Conservation (phyloP, 1,140 invertebrate genomes). For the Gyrodactylus bullatarudis region DNA sequence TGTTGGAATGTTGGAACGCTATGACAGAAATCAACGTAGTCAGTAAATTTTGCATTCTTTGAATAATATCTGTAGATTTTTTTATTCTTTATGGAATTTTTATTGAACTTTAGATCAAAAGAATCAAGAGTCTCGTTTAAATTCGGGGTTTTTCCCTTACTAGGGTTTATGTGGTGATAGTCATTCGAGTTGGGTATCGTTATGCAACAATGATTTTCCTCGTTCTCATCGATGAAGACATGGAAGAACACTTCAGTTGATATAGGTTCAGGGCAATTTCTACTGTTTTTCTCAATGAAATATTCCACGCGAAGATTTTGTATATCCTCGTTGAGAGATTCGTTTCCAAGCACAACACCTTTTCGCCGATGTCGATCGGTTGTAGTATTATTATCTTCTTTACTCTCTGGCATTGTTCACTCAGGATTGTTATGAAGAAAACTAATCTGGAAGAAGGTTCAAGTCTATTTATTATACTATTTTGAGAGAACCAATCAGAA, state of each 20-base stretch:
- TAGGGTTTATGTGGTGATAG: too few species aligned
- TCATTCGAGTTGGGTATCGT: too few species aligned
- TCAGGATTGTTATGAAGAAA: too few species aligned
- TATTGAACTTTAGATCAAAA: not conserved
- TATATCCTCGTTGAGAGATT: not conserved
- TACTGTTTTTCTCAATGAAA: not conserved
- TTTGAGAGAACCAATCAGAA: too few species aligned
- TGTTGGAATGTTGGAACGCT: conserved; percentile 89
- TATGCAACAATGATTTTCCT: too few species aligned
- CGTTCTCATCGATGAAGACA: not conserved
- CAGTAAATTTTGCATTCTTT: not conserved
- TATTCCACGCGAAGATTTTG: not conserved
- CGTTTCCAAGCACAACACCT: not conserved
- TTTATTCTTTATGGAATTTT: not conserved
- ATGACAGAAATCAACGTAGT: conserved; percentile 9
- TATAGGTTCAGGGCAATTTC: not conserved
- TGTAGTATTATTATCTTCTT: too few species aligned
- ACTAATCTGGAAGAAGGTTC: too few species aligned
- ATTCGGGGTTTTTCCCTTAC: too few species aligned
- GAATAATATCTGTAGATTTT: not conserved
- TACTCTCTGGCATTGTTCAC: too few species aligned
- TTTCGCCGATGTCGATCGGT: not conserved
- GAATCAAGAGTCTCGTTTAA: not conserved
- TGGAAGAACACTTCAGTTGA: not conserved
- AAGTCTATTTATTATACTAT: too few species aligned